A percentile compares a stretch with the other conserved stretches of the same genome.
Evolutionary conservation across 1,140 invertebrate species (phyloP).

Genomic region (Bombus consobrinus): DNA sequence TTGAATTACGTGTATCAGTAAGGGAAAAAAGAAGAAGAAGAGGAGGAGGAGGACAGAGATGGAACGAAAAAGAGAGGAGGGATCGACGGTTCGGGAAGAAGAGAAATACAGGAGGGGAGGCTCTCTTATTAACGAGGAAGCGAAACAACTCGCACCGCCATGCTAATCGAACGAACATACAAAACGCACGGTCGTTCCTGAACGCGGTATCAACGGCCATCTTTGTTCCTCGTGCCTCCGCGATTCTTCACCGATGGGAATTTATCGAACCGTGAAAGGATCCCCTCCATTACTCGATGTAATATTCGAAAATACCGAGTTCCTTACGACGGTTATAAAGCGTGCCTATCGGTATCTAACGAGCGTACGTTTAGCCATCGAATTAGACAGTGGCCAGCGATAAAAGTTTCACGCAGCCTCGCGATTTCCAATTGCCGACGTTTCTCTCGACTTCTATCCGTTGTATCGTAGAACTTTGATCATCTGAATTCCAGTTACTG

Average conservation of each 20-base stretch:
- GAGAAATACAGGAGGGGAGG: slow-evolving; percentile 48
- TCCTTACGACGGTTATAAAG: not conserved
- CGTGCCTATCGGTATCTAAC: slow-evolving; percentile 9
- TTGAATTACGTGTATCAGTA: slow-evolving; percentile 56
- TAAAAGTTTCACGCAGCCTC: not conserved
- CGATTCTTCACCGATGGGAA: slow-evolving; percentile 59
- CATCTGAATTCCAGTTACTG: no score
- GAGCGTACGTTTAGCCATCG: slow-evolving; percentile 26
- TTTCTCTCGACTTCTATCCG: not conserved
- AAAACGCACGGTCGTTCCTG: slow-evolving; percentile 60
- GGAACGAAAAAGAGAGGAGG: not conserved
- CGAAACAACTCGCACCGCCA: slow-evolving; percentile 82
- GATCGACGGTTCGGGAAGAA: slow-evolving; percentile 28
- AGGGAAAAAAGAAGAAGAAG: not conserved
- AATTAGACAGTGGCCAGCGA: slow-evolving; percentile 13
- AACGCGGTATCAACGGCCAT: slow-evolving; percentile 70
- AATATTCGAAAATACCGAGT: not conserved
- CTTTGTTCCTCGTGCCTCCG: slow-evolving; percentile 68
- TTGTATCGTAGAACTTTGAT: no score
- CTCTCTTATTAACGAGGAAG: slow-evolving; percentile 82
- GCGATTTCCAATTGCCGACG: not conserved
- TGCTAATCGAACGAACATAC: slow-evolving; percentile 79
- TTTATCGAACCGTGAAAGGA: slow-evolving; percentile 59
- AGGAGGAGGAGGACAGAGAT: not conserved
- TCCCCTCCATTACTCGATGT: not conserved